Evolutionary conservation across 2,888 invertebrate genomes (phyloP).

Genomic region (Eupithecia tripunctaria): DNA sequence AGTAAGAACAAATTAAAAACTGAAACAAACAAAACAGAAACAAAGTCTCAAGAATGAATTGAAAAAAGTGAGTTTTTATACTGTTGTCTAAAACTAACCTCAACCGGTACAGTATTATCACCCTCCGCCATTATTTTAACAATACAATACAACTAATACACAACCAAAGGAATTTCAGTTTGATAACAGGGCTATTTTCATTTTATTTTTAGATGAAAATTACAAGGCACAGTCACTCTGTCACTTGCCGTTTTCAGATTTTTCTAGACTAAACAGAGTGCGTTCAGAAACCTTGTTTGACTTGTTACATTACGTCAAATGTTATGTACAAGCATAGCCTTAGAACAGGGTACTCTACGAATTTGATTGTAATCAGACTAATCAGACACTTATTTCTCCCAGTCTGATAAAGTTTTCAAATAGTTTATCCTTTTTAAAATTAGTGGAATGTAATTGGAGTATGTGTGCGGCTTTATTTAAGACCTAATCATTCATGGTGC

Average conservation of each 20-base stretch:
- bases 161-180: neutral
- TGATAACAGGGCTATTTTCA: neutral
- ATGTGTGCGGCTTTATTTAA: too few species aligned
- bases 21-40: neutral
- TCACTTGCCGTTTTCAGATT: neutral
- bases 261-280: slow-evolving; percentile 9
- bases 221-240: neutral
- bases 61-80: neutral
- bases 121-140: slow-evolving; percentile 32
- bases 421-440: neutral
- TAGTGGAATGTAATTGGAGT: neutral
- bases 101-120: slow-evolving; percentile 21
- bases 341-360: neutral
- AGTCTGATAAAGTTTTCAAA: neutral
- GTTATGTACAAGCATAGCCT: neutral
- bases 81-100: slow-evolving; percentile 23
- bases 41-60: neutral
- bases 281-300: neutral
- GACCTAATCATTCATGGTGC: too few species aligned
- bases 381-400: neutral
- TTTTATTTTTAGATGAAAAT: neutral
- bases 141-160: neutral
- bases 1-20: neutral
- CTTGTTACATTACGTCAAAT: neutral
- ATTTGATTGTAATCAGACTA: neutral